Percentiles rank a stretch among this genome's conserved stretches.
Conservation (phyloP, 2,113 vertebrate species). For the Gavia stellata region DNA sequence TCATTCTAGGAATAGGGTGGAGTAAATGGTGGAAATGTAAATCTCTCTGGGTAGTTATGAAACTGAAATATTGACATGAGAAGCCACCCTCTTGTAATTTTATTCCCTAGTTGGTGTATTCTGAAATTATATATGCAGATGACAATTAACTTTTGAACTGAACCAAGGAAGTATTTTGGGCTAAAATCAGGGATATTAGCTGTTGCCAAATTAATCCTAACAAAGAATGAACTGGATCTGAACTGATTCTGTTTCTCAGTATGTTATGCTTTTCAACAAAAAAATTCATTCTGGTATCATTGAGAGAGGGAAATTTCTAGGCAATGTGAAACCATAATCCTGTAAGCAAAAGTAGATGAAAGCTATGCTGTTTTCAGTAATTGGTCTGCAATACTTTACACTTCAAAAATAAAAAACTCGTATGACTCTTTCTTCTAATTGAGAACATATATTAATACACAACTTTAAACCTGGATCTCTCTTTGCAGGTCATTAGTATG, state of each 20-base stretch:
- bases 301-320: background rate
- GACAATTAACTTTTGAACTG: background rate
- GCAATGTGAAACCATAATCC: background rate
- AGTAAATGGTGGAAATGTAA: background rate
- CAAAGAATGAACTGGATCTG: background rate
- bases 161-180: background rate
- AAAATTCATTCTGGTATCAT: background rate
- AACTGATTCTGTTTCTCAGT: background rate
- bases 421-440: background rate
- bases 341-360: background rate
- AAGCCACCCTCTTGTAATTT: background rate
- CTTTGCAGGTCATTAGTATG: background rate
- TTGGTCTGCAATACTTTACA: background rate
- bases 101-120: background rate
- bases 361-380: background rate
- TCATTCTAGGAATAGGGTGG: background rate
- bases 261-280: background rate
- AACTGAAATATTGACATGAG: background rate
- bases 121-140: background rate
- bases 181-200: background rate
- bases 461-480: background rate
- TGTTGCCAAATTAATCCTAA: background rate
- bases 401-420: background rate
- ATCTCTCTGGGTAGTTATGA: background rate
- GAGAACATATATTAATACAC: background rate